Evolutionary conservation across 2,113 vertebrate species (phyloP).

Genomic region (Ovis canadensis): DNA sequence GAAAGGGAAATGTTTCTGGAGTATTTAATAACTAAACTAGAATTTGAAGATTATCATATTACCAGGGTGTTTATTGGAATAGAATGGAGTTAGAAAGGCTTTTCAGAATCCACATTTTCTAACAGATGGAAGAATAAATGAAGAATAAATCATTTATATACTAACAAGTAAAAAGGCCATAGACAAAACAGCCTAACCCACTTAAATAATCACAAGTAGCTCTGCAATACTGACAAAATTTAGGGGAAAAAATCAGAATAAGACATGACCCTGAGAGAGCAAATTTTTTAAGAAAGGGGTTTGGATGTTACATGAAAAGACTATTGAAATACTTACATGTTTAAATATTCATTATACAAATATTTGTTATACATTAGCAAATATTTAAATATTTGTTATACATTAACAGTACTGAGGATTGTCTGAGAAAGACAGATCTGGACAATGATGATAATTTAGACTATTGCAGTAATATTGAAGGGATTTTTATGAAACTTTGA

Average conservation of each 20-base stretch:
- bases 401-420: neutral
- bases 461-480: neutral
- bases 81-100: neutral
- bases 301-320: neutral
- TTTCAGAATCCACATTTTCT: neutral
- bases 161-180: neutral
- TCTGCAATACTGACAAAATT: neutral
- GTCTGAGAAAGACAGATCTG: neutral
- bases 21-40: neutral
- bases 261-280: neutral
- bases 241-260: neutral
- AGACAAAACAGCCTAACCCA: neutral
- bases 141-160: neutral
- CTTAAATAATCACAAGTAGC: neutral
- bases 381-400: neutral
- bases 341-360: neutral
- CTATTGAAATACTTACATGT: neutral
- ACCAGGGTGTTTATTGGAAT: neutral
- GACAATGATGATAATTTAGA: neutral
- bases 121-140: neutral
- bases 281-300: neutral
- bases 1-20: neutral
- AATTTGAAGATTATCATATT: neutral
- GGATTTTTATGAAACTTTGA: neutral
- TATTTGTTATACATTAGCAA: neutral